Evolutionary conservation across 2,888 invertebrate species (phyloP), one percentile per base, ranked within the genome.

Genomic region (Eupithecia vulgata): DNA sequence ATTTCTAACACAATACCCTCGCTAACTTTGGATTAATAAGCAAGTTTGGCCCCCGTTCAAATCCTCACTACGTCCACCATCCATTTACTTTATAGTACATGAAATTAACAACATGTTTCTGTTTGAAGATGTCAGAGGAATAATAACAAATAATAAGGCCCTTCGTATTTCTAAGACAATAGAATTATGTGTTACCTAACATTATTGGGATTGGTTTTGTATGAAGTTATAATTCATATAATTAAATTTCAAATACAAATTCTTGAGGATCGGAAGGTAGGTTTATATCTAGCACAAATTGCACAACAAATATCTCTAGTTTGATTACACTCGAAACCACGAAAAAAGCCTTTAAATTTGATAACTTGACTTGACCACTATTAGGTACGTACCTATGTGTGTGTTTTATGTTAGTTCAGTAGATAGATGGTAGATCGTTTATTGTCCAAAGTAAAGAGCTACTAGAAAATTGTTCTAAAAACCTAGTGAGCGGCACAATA

Each of bases 101-200:
- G 69, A 73, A 76, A 71, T 76, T 65, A 74, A 77, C 73, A 73
- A 71, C 72, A 72, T 76, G 73, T 78, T 73, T 72, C 70, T 75
- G 15, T 65, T 67, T 72, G 75, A 75, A 75, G 78, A 78, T 78
- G 78, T 75, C 78, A 76, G 68, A 75, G 48, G 70, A 68, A 73
- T 76, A 78, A 78, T 76, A 75, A 73, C 74, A 75, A 72, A 76
- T 77, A 77, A 77, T 78, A 67, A 74, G 52, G 68, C 71, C 73
- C 73, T 72, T 75, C 70, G 52, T 35, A 71, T 71, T 66, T 61
- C 67, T 64, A 68, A 71, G 42, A 76, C 75, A 76, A 76, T 73
- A 52, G 73, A 73, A 75, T 75, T 72, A 71, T 69, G 66, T 40
- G 70, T 75, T 75, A 68, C 75, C 52, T 72, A 64, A 72, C 48